phyloP scores from a whole-genome alignment of 2,888 invertebrate species.

The Sturmia bella region DNA sequence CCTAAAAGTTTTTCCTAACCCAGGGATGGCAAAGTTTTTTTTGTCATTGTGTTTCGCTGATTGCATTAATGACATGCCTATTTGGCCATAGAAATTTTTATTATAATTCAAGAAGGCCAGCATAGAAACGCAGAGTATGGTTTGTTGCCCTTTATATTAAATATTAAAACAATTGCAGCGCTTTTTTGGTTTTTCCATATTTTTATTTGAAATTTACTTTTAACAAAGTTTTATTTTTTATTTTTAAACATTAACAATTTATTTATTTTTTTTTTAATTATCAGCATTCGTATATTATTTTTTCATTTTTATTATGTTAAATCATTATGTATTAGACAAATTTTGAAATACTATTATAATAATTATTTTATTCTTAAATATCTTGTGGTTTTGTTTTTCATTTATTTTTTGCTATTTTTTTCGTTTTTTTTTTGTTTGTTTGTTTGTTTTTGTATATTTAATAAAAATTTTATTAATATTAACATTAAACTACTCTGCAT shows the following conservation, averaged over 20 bases:
- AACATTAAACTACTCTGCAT: conserved; percentile 66
- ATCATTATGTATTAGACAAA: conserved; percentile 74
- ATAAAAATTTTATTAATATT: conserved; percentile 71
- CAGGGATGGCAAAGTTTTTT: no score
- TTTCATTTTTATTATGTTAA: conserved; percentile 74
- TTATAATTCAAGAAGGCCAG: no score
- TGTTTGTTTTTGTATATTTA: conserved; percentile 70
- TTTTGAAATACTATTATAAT: conserved; percentile 73
- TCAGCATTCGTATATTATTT: conserved; percentile 70
- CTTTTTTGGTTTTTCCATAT: conserved; percentile 75
- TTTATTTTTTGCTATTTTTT: conserved; percentile 58
- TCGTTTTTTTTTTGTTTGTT: conserved; percentile 63
- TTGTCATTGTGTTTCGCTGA: no score
- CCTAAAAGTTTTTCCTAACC: no score
- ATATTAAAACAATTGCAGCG: no score
- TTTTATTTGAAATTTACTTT: conserved; percentile 80
- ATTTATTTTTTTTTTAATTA: conserved; percentile 70
- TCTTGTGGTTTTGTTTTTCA: conserved; percentile 71
- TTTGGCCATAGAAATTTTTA: no score
- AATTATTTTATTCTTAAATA: conserved; percentile 72
- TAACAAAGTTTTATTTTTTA: conserved; percentile 78
- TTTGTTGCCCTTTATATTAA: no score
- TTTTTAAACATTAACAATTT: conserved; percentile 82
- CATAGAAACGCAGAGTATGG: no score
- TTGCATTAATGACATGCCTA: no score